These are phyloP conservation scores for Fringilla coelebs DNA, from an alignment of 2,797 vertebrate species.

Conservation along the genomic window DNA sequence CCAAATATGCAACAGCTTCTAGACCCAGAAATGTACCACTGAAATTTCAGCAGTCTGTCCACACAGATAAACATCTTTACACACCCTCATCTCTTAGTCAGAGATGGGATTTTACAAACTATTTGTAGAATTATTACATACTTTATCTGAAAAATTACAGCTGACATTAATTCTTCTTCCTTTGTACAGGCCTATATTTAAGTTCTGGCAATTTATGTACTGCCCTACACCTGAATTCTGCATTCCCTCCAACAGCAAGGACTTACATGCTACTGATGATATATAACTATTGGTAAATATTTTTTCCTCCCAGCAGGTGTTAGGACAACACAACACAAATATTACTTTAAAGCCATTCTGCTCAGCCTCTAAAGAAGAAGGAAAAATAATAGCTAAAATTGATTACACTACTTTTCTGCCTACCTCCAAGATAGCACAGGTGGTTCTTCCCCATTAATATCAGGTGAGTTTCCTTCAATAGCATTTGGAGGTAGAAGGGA, in stretches of 20 bases:
- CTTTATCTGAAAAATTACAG: background rate
- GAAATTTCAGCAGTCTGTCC: background rate
- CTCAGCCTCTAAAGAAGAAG: background rate
- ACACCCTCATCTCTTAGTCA: background rate
- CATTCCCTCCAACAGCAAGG: background rate
- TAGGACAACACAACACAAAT: background rate
- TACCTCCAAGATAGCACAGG: conserved; percentile 3
- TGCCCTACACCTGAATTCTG: background rate
- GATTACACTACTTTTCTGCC: background rate
- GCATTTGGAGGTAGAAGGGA: background rate
- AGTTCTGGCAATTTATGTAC: background rate
- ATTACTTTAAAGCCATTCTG: background rate
- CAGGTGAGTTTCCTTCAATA: conserved; percentile 19
- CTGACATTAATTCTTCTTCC: background rate
- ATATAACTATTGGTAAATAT: background rate
- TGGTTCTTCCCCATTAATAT: conserved; percentile 37
- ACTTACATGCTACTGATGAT: background rate
- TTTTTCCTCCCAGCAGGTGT: background rate
- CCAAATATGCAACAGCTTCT: background rate
- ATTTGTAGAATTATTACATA: background rate
- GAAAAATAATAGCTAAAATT: background rate
- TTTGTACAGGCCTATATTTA: background rate
- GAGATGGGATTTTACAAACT: background rate
- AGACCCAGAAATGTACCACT: background rate
- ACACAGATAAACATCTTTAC: background rate